phyloP scores from a whole-genome alignment of 2,888 invertebrate species.

The Microctonus hyperodae region DNA sequence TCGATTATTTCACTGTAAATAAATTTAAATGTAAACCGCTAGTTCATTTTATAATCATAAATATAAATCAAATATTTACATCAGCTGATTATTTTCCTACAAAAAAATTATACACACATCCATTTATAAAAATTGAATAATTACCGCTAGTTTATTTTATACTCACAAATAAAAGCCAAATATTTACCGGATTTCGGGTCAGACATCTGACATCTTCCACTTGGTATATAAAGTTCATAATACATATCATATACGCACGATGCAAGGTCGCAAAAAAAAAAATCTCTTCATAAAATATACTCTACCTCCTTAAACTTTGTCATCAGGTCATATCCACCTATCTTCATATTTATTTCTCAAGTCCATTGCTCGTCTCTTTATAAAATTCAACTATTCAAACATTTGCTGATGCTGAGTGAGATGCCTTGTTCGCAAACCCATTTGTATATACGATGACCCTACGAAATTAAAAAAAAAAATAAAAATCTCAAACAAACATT shows the following conservation, averaged over 20 bases:
- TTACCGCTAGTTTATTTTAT: not conserved
- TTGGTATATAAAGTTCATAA: not conserved
- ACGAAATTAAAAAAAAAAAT: not conserved
- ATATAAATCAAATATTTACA: too few species aligned
- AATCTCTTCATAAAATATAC: not conserved
- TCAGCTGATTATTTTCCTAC: too few species aligned
- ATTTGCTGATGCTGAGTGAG: constrained; percentile 54
- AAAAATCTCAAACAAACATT: not conserved
- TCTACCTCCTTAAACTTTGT: not conserved
- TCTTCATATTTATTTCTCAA: not conserved
- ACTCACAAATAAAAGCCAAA: constrained; percentile 19
- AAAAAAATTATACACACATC: too few species aligned
- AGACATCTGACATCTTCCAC: constrained; percentile 16
- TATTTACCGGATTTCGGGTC: constrained; percentile 29
- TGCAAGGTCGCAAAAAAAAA: constrained; percentile 27
- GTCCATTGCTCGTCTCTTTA: constrained; percentile 2
- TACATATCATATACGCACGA: constrained; percentile 6
- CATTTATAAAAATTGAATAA: constrained; percentile 10
- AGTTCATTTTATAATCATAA: not conserved
- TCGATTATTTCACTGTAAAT: too few species aligned
- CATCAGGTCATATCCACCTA: constrained; percentile 16
- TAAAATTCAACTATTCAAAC: constrained; percentile 45
- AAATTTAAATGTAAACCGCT: too few species aligned
- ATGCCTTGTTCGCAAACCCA: constrained; percentile 47
- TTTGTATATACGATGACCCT: constrained; percentile 16